phyloP scores from a whole-genome alignment of 2,888 invertebrate species.

The Clepsis dumicolana region DNA sequence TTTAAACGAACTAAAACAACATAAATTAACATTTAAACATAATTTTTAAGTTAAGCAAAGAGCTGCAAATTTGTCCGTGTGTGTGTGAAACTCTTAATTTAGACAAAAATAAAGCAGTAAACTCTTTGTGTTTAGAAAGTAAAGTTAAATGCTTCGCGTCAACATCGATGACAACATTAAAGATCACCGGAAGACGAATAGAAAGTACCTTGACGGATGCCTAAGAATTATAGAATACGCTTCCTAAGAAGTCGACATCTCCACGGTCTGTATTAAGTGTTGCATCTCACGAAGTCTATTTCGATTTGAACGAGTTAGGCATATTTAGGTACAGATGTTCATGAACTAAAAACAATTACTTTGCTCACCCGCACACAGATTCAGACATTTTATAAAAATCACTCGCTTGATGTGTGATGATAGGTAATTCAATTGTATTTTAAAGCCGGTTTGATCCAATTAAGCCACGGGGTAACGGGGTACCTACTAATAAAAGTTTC shows the following conservation, averaged over 20 bases:
- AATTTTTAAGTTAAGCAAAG: no score
- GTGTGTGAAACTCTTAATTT: background rate
- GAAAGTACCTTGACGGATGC: slow-evolving; percentile 33
- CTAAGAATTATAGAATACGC: slow-evolving; percentile 5
- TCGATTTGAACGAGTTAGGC: background rate
- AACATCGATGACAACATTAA: background rate
- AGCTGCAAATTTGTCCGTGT: no score
- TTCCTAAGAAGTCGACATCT: slow-evolving; percentile 1
- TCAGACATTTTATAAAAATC: no score
- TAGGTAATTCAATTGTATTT: no score
- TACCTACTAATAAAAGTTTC: slow-evolving; percentile 21
- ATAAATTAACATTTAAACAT: no score
- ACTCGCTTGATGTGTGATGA: no score
- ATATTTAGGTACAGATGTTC: no score
- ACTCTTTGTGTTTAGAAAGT: background rate
- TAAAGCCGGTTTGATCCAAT: no score
- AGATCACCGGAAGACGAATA: slow-evolving; percentile 26
- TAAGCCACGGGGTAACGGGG: no score
- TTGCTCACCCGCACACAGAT: no score
- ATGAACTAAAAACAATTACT: no score
- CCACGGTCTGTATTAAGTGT: background rate
- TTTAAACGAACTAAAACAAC: no score
- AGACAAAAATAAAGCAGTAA: background rate
- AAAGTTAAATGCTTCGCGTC: background rate
- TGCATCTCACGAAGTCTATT: slow-evolving; percentile 1